phyloP scores from a whole-genome alignment of 2,888 invertebrate species.

The Ophonus ardosiacus region DNA sequence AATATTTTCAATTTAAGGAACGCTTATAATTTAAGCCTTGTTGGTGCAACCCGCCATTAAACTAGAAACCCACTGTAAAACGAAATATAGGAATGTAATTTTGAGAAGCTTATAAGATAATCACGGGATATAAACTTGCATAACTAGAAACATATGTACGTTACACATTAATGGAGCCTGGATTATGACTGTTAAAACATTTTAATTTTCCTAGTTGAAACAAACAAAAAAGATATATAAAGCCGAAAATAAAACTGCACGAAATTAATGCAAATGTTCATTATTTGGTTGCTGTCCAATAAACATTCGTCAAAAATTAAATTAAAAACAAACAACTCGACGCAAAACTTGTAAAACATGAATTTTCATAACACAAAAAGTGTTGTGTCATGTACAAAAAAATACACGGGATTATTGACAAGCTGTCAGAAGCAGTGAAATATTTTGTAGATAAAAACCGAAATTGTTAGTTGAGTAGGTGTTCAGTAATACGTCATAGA shows the following conservation, averaged over 20 bases:
- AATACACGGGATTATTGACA: constrained; percentile 8
- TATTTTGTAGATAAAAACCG: neutral
- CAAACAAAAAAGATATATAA: constrained; percentile 11
- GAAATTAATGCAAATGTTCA: constrained; percentile 23
- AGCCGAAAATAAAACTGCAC: neutral
- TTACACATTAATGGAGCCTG: constrained; percentile 10
- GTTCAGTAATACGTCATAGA: neutral
- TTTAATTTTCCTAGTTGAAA: constrained; percentile 24
- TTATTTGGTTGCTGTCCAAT: constrained; percentile 19
- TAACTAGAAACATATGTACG: constrained; percentile 20
- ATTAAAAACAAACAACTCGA: neutral
- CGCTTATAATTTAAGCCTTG: too few species aligned
- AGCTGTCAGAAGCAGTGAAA: constrained; percentile 5
- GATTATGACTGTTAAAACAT: constrained; percentile 8
- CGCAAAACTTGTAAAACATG: neutral
- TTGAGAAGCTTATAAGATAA: constrained; percentile 10
- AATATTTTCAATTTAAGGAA: too few species aligned
- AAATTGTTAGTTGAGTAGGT: neutral
- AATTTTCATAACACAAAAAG: constrained; percentile 31
- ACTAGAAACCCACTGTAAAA: too few species aligned
- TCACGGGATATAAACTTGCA: constrained; percentile 18
- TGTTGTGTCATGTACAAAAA: constrained; percentile 5
- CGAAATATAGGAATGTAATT: neutral
- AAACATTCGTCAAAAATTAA: constrained; percentile 40
- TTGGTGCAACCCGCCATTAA: too few species aligned